Conservation (phyloP, 2,113 vertebrate genomes). For the Lipotes vexillifer region DNA sequence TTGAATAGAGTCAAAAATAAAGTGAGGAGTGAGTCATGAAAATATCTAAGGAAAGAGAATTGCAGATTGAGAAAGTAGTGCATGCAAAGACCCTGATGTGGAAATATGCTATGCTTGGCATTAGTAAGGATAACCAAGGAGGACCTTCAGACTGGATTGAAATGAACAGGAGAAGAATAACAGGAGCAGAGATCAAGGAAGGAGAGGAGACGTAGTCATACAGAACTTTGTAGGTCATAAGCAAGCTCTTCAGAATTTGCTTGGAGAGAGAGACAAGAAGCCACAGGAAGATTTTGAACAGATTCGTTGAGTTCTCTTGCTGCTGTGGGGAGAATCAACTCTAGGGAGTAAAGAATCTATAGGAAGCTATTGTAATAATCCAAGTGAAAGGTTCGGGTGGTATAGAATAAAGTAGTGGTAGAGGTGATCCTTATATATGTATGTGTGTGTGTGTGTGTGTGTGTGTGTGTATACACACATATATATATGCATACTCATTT, state of each 20-base stretch:
- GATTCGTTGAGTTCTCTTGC: not conserved
- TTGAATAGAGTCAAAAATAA: not conserved
- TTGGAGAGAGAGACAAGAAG: not conserved
- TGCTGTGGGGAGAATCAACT: not conserved
- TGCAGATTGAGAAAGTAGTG: not conserved
- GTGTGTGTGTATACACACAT: not conserved
- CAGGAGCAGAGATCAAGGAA: not conserved
- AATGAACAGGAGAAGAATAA: not conserved
- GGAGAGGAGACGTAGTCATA: not conserved
- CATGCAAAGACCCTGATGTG: not conserved
- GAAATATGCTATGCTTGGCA: not conserved
- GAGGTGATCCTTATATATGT: not conserved
- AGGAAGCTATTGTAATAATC: not conserved
- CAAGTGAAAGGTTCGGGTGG: not conserved
- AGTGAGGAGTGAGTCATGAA: not conserved
- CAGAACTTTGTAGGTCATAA: not conserved
- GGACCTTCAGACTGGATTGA: not conserved
- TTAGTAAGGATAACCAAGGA: not conserved
- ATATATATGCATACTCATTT: not conserved
- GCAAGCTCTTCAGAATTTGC: not conserved
- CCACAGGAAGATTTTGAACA: not conserved
- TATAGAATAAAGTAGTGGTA: not conserved
- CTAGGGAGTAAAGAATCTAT: not conserved
- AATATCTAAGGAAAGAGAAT: not conserved
- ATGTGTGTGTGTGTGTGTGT: not conserved